phyloP scores from a whole-genome alignment of 2,113 vertebrate genomes.

The Nerophis lumbriciformis region DNA sequence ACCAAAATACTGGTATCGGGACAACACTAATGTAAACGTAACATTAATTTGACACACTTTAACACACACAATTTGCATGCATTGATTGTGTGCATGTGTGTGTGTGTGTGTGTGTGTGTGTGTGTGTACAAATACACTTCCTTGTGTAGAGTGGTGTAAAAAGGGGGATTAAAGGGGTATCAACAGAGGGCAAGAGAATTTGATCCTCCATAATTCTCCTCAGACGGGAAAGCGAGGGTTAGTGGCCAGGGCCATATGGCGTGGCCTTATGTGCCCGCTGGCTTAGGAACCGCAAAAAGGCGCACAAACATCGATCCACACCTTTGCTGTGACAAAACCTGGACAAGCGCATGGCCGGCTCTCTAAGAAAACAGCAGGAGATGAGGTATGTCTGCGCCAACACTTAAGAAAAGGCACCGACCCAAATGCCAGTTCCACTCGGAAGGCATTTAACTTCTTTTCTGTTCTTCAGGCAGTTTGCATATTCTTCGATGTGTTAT shows the following conservation, averaged over 20 bases:
- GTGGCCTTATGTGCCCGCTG: conserved; percentile 55
- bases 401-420: neutral
- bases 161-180: neutral
- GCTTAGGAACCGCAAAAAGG: conserved; percentile 29
- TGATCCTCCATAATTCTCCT: conserved; percentile 41
- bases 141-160: neutral
- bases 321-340: conserved; percentile 36
- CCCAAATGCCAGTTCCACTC: neutral
- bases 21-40: too few species aligned
- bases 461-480: neutral
- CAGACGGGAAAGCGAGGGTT: conserved; percentile 42
- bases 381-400: neutral
- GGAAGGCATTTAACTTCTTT: neutral
- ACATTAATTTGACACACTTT: too few species aligned
- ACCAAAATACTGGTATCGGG: too few species aligned
- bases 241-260: conserved; percentile 52
- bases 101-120: too few species aligned
- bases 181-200: conserved; percentile 44
- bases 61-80: too few species aligned
- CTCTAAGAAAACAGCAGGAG: conserved; percentile 1
- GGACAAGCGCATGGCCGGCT: conserved; percentile 12
- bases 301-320: conserved; percentile 17
- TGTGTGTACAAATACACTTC: too few species aligned
- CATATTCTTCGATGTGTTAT: conserved; percentile 11
- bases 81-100: too few species aligned